phyloP scores from a whole-genome alignment of 2,888 invertebrate genomes.

The Aporophyla nigra region DNA sequence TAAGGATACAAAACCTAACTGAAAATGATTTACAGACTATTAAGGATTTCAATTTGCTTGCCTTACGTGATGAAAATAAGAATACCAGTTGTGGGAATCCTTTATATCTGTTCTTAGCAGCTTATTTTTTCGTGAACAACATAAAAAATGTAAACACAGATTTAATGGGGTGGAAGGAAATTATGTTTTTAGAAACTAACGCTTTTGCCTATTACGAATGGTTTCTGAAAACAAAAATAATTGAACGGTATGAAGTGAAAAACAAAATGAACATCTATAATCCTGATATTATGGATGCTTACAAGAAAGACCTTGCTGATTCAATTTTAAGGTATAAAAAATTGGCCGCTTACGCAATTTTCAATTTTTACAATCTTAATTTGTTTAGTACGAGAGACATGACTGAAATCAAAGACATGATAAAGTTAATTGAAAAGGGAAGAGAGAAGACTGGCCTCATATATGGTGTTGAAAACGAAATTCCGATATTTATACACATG shows the following conservation, averaged over 20 bases:
- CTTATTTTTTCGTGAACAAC: slow-evolving; percentile 42
- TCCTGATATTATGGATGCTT: slow-evolving; percentile 31
- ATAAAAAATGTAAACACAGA: slow-evolving; percentile 23
- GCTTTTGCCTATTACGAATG: slow-evolving; percentile 46
- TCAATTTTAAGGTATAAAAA: slow-evolving; percentile 49
- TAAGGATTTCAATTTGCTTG: neutral
- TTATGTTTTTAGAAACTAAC: slow-evolving; percentile 23
- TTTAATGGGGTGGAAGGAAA: slow-evolving; percentile 23
- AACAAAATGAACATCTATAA: slow-evolving; percentile 40
- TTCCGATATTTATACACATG: slow-evolving; percentile 43
- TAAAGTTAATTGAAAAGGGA: slow-evolving; percentile 32
- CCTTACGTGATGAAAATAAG: neutral
- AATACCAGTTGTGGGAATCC: slow-evolving; percentile 20
- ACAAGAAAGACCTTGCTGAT: slow-evolving; percentile 45
- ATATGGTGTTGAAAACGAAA: slow-evolving; percentile 30
- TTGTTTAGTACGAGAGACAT: slow-evolving; percentile 34
- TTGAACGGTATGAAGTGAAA: slow-evolving; percentile 53
- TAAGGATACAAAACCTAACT: neutral
- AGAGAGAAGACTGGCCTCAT: slow-evolving; percentile 49
- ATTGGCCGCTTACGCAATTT: slow-evolving; percentile 49
- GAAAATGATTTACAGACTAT: neutral
- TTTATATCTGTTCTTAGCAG: slow-evolving; percentile 50
- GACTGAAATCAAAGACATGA: slow-evolving; percentile 21
- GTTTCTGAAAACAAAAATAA: slow-evolving; percentile 52
- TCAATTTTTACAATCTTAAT: neutral